A percentile compares a stretch with the other conserved stretches of the same genome.
Conservation (phyloP, 2,113 vertebrate genomes). For the Hemiprocne comata region DNA sequence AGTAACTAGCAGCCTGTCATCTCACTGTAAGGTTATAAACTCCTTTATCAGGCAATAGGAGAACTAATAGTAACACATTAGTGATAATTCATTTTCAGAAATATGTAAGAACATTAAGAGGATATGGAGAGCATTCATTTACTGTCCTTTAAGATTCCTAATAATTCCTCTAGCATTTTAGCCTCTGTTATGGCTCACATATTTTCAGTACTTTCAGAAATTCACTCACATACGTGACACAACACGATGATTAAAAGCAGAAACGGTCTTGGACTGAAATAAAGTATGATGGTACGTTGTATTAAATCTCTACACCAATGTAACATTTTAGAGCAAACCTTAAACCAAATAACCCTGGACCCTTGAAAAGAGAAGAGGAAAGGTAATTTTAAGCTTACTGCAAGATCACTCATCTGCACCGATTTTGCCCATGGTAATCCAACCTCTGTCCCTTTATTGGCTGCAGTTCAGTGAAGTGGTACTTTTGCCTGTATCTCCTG, state of each 20-base stretch:
- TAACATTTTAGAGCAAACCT: not conserved
- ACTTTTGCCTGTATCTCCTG: not conserved
- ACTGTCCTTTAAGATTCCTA: not conserved
- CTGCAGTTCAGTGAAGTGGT: not conserved
- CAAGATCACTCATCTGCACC: not conserved
- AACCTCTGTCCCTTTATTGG: not conserved
- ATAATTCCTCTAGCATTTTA: not conserved
- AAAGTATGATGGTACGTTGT: not conserved
- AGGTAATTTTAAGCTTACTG: not conserved
- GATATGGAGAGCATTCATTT: constrained; percentile 14
- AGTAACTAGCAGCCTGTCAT: constrained; percentile 38
- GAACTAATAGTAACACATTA: constrained; percentile 61
- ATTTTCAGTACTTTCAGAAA: not conserved
- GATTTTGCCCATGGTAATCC: not conserved
- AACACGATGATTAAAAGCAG: not conserved
- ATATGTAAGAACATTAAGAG: constrained; percentile 13
- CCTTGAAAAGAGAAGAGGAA: not conserved
- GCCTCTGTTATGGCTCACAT: not conserved
- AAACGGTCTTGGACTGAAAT: not conserved
- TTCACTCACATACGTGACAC: not conserved
- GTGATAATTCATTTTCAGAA: constrained; percentile 32
- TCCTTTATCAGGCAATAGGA: constrained; percentile 55
- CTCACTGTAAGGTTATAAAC: constrained; percentile 51
- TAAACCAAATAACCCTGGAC: not conserved
- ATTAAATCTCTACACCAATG: not conserved